phyloP scores from a whole-genome alignment of 2,888 invertebrate species.

The Ectemnius lituratus region DNA sequence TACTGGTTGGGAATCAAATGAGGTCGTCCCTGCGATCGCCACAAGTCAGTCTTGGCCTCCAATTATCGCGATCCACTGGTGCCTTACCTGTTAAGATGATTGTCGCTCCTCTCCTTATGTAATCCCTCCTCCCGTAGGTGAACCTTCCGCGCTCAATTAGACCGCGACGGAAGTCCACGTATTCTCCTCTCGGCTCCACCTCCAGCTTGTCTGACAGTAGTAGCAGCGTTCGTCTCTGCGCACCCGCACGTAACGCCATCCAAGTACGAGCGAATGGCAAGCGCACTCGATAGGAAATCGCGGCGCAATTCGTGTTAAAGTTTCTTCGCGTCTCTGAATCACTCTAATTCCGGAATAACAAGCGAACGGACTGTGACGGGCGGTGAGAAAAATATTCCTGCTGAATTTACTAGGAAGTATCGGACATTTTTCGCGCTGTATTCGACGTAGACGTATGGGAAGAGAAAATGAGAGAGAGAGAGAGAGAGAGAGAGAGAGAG shows the following conservation, averaged over 20 bases:
- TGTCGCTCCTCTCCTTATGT: constrained; percentile 25
- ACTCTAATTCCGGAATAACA: too few relatives aligned
- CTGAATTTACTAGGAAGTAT: too few relatives aligned
- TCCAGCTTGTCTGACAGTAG: too few relatives aligned
- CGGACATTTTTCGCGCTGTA: too few relatives aligned
- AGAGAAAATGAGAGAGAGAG: background rate
- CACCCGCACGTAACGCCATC: too few relatives aligned
- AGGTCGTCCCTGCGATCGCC: constrained; percentile 39
- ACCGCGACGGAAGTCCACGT: background rate
- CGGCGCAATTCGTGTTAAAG: background rate
- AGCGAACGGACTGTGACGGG: too few relatives aligned
- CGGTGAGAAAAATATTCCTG: too few relatives aligned
- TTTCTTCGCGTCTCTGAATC: too few relatives aligned
- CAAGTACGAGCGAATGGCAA: too few relatives aligned
- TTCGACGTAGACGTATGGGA: background rate
- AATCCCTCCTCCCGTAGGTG: constrained; percentile 11
- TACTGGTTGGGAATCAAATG: constrained; percentile 48
- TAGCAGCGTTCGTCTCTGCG: too few relatives aligned
- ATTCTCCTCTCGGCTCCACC: too few relatives aligned
- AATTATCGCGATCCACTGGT: constrained; percentile 46
- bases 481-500: background rate
- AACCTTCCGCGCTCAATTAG: background rate
- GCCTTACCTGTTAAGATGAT: constrained; percentile 36
- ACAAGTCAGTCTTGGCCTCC: constrained; percentile 31
- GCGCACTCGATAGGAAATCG: too few relatives aligned